Conservation (phyloP, 2,888 invertebrate species). For the Bellardia bayeri region DNA sequence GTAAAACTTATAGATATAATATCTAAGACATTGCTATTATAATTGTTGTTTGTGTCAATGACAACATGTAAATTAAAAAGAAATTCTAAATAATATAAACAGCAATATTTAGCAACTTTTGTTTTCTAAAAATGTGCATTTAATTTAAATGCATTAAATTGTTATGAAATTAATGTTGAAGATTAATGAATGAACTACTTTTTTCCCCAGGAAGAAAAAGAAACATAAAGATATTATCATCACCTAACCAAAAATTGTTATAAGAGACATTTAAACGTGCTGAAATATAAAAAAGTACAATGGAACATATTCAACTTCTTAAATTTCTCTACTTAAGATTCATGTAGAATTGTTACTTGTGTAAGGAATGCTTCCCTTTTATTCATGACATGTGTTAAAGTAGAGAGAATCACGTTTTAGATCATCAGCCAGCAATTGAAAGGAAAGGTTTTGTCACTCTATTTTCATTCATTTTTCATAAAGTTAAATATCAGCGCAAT, state of each 20-base stretch:
- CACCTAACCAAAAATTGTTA: not conserved
- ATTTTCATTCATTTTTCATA: too few species aligned
- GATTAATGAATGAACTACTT: not conserved
- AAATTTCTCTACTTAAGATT: not conserved
- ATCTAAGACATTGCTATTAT: not conserved
- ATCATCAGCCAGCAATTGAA: too few species aligned
- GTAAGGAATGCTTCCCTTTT: too few species aligned
- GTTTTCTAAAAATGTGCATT: not conserved
- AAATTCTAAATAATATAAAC: not conserved
- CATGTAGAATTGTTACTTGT: too few species aligned
- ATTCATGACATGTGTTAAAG: too few species aligned
- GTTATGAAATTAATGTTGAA: not conserved
- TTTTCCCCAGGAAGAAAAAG: not conserved
- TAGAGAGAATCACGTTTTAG: too few species aligned
- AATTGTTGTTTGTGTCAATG: not conserved
- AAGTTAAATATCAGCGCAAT: too few species aligned
- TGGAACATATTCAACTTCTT: too few species aligned
- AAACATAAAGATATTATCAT: not conserved
- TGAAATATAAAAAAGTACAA: not conserved
- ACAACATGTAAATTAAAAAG: not conserved
- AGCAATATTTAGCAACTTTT: not conserved
- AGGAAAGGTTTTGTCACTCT: too few species aligned
- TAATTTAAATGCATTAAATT: not conserved
- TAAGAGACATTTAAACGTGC: not conserved
- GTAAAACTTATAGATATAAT: not conserved